Base-by-base conservation (phyloP, 2,797 vertebrate genomes). In the Pterois miles region DNA sequence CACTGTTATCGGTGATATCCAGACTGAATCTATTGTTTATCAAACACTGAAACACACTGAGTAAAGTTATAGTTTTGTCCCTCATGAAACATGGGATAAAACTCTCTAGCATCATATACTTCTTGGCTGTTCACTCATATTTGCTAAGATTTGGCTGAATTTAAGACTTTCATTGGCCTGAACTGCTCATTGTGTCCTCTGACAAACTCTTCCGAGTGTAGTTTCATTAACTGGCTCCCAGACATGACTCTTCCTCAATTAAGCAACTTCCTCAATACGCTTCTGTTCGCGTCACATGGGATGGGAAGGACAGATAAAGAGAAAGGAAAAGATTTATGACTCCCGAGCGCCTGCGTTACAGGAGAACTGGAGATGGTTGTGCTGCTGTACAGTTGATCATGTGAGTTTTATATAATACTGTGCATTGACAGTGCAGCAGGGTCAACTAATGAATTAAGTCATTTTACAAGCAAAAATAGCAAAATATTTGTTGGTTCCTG, bases 21-120 rank as follows among this genome's bases (percentile, higher is more conserved):
- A 65, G 38, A 71, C 18, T 18, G 8, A 65, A 80, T 74, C 20
- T 38, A 67, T 76, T 22, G 27, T 27, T 31, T 27, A 71, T 77
- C 48, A 73, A 74, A 60, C 53, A 50, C 27, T 46, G 2, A 71
- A 6, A 56, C 11, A 16, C 53, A 23, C 34, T 27, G 64, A 52
- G 13, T 38, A 34, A 43, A 11, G 6, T 34, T 23, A 20, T n/a
- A 14, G 31, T 43, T 70, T 65, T 62, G 25, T 57, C 14, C 14
- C 33, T 38, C 18, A 16, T 46, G 8, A 46, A 46, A 18, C 18
- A 2, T 18, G 0, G 0, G 18, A 5, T 6, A 20, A 46, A 11
- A 58, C 20, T 29, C 8, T 38, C 13, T 14, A 25, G 70, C 70
- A 40, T 43, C 4, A 20, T 33, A 34, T 46, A 40, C 18, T 2